These are phyloP conservation scores for Hippoglossus stenolepis DNA, from an alignment of 2,113 vertebrate genomes.

Conservation along the genomic window DNA sequence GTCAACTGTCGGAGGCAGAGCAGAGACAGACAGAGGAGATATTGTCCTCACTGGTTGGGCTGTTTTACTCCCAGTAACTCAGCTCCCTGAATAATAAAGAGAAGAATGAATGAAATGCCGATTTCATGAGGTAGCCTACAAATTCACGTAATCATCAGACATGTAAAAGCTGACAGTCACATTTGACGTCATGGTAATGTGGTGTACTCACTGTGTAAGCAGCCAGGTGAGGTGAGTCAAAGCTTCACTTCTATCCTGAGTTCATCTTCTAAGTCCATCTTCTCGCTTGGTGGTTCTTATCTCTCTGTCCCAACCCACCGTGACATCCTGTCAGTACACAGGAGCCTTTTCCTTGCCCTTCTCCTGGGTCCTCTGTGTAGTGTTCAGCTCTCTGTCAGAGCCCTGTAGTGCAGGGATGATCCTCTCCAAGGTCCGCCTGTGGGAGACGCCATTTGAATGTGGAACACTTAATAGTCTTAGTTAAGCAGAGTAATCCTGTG, in stretches of 20 bases:
- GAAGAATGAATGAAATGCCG: neutral
- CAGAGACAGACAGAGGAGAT: conserved; percentile 59
- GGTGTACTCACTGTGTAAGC: conserved; percentile 28
- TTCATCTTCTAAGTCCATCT: conserved; percentile 33
- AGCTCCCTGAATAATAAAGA: conserved; percentile 3
- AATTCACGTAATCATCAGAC: neutral
- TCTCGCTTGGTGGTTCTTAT: neutral
- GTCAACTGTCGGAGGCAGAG: conserved; percentile 12
- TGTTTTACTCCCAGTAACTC: conserved; percentile 23
- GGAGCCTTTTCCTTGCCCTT: conserved; percentile 24
- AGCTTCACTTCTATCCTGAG: neutral
- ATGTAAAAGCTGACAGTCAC: neutral
- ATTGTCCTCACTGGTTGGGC: conserved; percentile 42
- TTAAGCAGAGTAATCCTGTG: conserved; percentile 75
- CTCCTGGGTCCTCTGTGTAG: conserved; percentile 11
- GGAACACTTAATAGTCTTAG: conserved; percentile 78
- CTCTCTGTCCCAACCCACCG: conserved; percentile 11
- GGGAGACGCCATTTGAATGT: conserved; percentile 67
- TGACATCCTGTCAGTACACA: conserved; percentile 54
- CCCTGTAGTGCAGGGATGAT: conserved; percentile 54
- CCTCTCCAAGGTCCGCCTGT: conserved; percentile 61
- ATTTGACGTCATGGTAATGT: neutral
- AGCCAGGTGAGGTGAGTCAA: conserved; percentile 13
- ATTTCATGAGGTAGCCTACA: neutral
- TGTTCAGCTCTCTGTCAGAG: conserved; percentile 33